A percentile compares a stretch with the other conserved stretches of the same genome.
These are phyloP conservation scores for Plebejus melissa DNA, from an alignment of 2,888 invertebrate genomes.

Conservation along the genomic window DNA sequence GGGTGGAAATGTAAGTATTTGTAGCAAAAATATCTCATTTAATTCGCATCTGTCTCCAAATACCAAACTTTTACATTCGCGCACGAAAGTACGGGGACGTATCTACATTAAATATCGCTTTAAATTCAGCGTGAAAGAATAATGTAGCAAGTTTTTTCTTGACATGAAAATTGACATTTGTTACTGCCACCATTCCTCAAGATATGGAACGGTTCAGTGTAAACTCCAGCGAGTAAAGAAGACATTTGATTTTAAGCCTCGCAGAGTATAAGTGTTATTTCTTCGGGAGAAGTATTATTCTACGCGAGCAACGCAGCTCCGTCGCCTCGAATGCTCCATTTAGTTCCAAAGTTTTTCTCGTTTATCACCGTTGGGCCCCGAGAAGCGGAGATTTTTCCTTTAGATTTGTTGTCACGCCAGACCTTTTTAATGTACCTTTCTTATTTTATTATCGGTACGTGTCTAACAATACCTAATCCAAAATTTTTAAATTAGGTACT, in stretches of 20 bases:
- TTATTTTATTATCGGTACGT: slow-evolving; percentile 74
- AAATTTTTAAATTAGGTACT: slow-evolving; percentile 42
- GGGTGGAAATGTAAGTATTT: not conserved
- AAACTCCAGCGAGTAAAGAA: slow-evolving; percentile 62
- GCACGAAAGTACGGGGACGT: not conserved
- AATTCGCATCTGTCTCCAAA: not conserved
- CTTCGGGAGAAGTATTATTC: slow-evolving; percentile 77
- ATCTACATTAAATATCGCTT: slow-evolving; percentile 10
- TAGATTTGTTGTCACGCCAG: slow-evolving; percentile 80
- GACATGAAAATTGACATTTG: slow-evolving; percentile 51
- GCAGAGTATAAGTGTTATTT: slow-evolving; percentile 79
- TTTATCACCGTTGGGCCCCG: slow-evolving; percentile 79
- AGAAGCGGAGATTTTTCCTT: slow-evolving; percentile 78
- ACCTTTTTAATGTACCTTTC: slow-evolving; percentile 79
- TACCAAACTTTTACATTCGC: slow-evolving; percentile 9
- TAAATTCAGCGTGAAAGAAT: slow-evolving; percentile 35
- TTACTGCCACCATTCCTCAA: slow-evolving; percentile 57
- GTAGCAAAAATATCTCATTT: not conserved
- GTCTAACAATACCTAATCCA: slow-evolving; percentile 68
- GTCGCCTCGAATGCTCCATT: slow-evolving; percentile 78
- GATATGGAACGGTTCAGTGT: slow-evolving; percentile 55
- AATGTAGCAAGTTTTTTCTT: slow-evolving; percentile 37
- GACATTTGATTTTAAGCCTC: slow-evolving; percentile 79
- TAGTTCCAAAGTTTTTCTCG: slow-evolving; percentile 80
- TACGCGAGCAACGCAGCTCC: slow-evolving; percentile 73